These are phyloP conservation scores for Spicauda simplicius DNA, from an alignment of 2,888 invertebrate genomes.

Conservation along the genomic window DNA sequence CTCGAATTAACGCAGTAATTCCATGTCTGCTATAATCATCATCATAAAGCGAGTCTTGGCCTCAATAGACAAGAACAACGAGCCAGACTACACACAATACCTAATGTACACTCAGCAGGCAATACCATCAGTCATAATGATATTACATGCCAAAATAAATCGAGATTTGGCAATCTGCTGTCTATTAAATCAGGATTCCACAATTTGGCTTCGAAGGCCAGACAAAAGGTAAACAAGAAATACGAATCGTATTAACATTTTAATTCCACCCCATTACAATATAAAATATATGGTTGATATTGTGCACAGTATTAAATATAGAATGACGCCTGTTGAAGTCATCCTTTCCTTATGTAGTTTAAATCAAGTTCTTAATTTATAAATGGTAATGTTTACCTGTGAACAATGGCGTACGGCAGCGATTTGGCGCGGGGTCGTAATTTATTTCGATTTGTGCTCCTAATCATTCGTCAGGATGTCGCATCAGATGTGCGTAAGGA, in stretches of 20 bases:
- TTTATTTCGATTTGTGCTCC: background rate
- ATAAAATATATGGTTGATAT: background rate
- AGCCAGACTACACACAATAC: background rate
- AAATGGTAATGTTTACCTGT: slow-evolving; percentile 25
- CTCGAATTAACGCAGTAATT: slow-evolving; percentile 19
- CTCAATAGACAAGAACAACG: background rate
- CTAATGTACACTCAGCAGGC: background rate
- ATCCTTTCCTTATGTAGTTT: slow-evolving; percentile 7
- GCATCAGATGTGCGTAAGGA: slow-evolving; percentile 10
- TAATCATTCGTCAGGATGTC: slow-evolving; percentile 24
- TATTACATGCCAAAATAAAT: slow-evolving; percentile 7
- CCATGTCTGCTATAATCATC: slow-evolving; percentile 22
- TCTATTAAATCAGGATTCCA: slow-evolving; percentile 10
- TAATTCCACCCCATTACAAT: slow-evolving; percentile 1
- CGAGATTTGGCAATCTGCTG: slow-evolving; percentile 8
- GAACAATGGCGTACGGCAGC: slow-evolving; percentile 1
- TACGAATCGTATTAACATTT: slow-evolving; percentile 5
- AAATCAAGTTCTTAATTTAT: slow-evolving; percentile 1
- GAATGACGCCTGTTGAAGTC: slow-evolving; percentile 5
- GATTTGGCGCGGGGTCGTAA: background rate
- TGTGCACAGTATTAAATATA: background rate
- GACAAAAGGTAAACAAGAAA: slow-evolving; percentile 5
- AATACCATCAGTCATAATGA: slow-evolving; percentile 6
- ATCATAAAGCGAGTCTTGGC: background rate
- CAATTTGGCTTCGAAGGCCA: slow-evolving; percentile 5